Conservation (phyloP, 2,113 vertebrate genomes). For the Macrotis lagotis region DNA sequence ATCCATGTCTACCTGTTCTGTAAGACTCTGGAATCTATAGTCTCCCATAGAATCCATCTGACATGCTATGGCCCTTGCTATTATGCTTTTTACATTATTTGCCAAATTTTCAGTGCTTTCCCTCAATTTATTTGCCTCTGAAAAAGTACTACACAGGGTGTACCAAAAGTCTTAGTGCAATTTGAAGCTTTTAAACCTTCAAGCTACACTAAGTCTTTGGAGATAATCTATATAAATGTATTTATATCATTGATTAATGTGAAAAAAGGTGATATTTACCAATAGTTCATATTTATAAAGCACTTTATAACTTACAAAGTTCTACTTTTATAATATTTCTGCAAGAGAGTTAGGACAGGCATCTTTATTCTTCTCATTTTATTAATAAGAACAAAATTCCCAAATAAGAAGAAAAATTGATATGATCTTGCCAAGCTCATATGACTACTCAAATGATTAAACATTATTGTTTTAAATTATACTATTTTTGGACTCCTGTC, state of each 20-base stretch:
- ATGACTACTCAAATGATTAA: not conserved
- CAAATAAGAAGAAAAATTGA: not conserved
- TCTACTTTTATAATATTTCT: not conserved
- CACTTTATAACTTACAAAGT: not conserved
- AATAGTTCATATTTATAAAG: not conserved
- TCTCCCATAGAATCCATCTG: not conserved
- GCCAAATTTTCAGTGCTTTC: not conserved
- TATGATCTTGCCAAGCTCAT: not conserved
- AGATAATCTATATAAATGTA: not conserved
- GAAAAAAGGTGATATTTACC: not conserved
- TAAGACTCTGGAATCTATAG: slow-evolving; percentile 4
- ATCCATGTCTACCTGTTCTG: not conserved
- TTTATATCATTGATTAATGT: not conserved
- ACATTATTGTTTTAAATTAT: not conserved
- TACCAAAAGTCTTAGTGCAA: not conserved
- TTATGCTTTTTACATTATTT: not conserved
- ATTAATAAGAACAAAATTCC: not conserved
- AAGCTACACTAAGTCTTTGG: not conserved
- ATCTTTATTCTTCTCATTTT: not conserved
- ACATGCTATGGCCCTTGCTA: not conserved
- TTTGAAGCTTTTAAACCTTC: not conserved
- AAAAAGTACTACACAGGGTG: not conserved
- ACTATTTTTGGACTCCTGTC: not conserved
- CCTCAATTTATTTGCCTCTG: not conserved
- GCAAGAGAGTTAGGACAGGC: not conserved